Percentiles rank a stretch among this genome's conserved stretches.
phyloP scores from a whole-genome alignment of 2,797 vertebrate species.

The Uromys caudimaculatus region DNA sequence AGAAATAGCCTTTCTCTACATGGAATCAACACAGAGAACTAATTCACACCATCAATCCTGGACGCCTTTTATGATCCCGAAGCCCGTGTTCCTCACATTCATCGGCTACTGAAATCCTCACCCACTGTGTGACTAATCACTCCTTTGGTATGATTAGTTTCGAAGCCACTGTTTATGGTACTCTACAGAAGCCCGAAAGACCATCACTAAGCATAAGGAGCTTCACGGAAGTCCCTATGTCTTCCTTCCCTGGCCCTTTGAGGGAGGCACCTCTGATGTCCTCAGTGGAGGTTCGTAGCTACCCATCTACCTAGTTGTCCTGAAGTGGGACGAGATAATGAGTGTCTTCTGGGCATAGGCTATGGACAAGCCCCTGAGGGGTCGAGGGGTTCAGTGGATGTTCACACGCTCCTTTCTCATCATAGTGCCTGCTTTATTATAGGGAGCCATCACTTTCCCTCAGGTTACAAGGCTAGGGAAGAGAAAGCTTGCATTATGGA shows the following conservation, averaged over 20 bases:
- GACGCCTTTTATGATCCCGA: neutral
- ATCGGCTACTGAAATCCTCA: neutral
- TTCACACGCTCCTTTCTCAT: neutral
- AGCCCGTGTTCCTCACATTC: too few species aligned
- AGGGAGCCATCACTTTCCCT: neutral
- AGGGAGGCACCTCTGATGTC: neutral
- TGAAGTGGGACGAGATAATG: neutral
- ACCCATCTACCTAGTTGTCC: neutral
- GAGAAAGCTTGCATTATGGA: neutral
- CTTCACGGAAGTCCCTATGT: neutral
- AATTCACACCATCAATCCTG: conserved; percentile 54
- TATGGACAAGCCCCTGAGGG: neutral
- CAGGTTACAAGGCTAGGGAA: neutral
- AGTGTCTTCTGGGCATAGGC: neutral
- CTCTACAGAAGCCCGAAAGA: neutral
- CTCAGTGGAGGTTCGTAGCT: neutral
- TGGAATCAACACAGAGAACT: conserved; percentile 40
- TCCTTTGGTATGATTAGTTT: neutral
- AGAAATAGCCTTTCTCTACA: conserved; percentile 77
- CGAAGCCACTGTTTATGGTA: neutral
- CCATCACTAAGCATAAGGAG: neutral
- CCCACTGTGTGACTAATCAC: neutral
- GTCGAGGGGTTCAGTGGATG: neutral
- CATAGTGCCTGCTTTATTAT: neutral
- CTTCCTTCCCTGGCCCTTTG: neutral